Base-by-base conservation (phyloP, 1,140 invertebrate genomes). In the Drosophila repletoides region DNA sequence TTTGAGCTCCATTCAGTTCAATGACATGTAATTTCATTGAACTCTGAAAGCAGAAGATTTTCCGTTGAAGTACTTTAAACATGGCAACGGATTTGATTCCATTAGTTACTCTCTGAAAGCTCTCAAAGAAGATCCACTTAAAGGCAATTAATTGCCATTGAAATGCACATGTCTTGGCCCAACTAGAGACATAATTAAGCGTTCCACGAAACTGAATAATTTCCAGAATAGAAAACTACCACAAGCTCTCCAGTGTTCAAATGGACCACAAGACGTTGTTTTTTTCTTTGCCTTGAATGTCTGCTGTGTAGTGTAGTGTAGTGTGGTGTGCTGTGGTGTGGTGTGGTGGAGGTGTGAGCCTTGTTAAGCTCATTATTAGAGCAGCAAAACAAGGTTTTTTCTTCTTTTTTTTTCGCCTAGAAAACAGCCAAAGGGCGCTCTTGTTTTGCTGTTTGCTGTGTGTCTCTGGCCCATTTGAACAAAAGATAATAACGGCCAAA, bases 331-430 rank as follows among this genome's bases (percentile, higher is more conserved):
- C n/a, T n/a, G n/a, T n/a, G n/a, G n/a, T n/a, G n/a, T n/a, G n/a
- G n/a, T n/a, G n/a, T n/a, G n/a, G n/a, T n/a, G n/a, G n/a, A n/a
- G n/a, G n/a, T 19, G 6, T 38, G 15, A 3, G 3, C 9, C 38
- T 56, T 46, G 22, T 48, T 59, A 59, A 76, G 74, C 74, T 76
- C 63, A 76, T 77, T 76, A 77, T 9, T 26, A 0, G 26, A 34
- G 17, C 26, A 31, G 45, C 31, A 7, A 33, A 34, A 51, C 46
- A 51, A 34, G 46, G 5, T 22, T 9, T 15, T 0, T 33, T 31
- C 17, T 34, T n/a, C 34, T 34, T 28, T 14, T 12, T 29, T 38
- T 14, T n/a, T 12, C 40, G 26, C 38, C 51, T 22, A 14, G 31
- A 14, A 45, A 61, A 46, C 53, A 56, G 55, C 67, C 60, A 60